Percentiles rank a stretch among this genome's conserved stretches.
phyloP scores from a whole-genome alignment of 2,797 vertebrate species.

The Phoeniculus purpureus region DNA sequence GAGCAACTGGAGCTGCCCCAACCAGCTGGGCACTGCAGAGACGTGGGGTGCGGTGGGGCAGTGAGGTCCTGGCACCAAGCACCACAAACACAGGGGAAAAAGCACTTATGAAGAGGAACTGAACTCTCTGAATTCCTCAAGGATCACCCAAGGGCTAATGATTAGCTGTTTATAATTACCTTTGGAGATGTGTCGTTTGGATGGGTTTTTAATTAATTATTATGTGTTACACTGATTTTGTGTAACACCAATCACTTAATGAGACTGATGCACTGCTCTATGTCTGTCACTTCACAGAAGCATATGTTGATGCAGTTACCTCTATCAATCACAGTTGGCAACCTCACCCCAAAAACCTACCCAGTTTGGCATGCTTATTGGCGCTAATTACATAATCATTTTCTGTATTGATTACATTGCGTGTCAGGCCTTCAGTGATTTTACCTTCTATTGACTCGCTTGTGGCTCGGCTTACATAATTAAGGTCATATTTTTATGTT shows the following conservation, averaged over 20 bases:
- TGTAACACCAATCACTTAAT: not conserved
- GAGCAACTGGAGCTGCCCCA: not conserved
- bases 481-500: not conserved
- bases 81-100: rapidly evolving
- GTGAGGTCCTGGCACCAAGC: not conserved
- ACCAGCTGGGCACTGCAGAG: not conserved
- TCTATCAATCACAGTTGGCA: not conserved
- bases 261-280: not conserved
- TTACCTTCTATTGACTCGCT: not conserved
- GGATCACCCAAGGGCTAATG: not conserved
- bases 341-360: not conserved
- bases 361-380: not conserved
- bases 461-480: not conserved
- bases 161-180: not conserved
- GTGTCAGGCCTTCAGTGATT: not conserved
- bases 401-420: not conserved
- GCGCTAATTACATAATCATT: not conserved
- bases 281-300: not conserved
- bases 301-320: not conserved
- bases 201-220: not conserved
- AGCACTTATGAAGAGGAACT: not conserved
- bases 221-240: not conserved
- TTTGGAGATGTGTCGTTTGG: not conserved
- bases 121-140: not conserved
- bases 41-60: rapidly evolving